Percentiles rank a stretch among this genome's conserved stretches.
Conservation (phyloP, 2,797 vertebrate species). For the Otolemur crassicaudatus region DNA sequence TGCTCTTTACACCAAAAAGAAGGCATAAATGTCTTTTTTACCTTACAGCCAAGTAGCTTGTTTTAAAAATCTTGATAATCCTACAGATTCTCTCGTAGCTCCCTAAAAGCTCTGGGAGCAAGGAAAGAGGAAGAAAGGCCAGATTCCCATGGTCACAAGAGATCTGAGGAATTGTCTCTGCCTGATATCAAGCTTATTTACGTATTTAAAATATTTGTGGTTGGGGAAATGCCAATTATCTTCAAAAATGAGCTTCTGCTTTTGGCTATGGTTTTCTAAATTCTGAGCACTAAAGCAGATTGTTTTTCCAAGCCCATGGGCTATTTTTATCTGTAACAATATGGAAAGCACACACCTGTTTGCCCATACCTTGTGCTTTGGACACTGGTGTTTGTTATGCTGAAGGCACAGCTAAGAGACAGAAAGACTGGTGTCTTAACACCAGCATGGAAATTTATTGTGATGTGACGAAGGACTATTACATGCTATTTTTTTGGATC, state of each 20-base stretch:
- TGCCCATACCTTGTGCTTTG: accelerated
- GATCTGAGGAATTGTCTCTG: neutral
- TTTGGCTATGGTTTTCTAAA: slow-evolving; percentile 72
- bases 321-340: slow-evolving; percentile 44
- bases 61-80: neutral
- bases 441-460: neutral
- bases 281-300: slow-evolving; percentile 71
- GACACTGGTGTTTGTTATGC: neutral
- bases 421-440: neutral
- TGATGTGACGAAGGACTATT: neutral
- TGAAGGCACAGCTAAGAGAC: neutral
- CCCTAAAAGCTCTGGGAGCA: neutral
- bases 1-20: slow-evolving; percentile 63
- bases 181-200: slow-evolving; percentile 65
- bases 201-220: slow-evolving; percentile 83
- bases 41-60: neutral
- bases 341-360: neutral
- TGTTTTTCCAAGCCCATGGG: neutral
- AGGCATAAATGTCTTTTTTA: slow-evolving; percentile 58
- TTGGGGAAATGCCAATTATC: slow-evolving; percentile 69
- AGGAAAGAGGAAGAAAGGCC: neutral
- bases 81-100: neutral
- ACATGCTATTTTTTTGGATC: neutral
- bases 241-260: slow-evolving; percentile 69
- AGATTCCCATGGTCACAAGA: neutral